Conservation (phyloP, 2,113 vertebrate genomes). For the Megaleporinus macrocephalus region DNA sequence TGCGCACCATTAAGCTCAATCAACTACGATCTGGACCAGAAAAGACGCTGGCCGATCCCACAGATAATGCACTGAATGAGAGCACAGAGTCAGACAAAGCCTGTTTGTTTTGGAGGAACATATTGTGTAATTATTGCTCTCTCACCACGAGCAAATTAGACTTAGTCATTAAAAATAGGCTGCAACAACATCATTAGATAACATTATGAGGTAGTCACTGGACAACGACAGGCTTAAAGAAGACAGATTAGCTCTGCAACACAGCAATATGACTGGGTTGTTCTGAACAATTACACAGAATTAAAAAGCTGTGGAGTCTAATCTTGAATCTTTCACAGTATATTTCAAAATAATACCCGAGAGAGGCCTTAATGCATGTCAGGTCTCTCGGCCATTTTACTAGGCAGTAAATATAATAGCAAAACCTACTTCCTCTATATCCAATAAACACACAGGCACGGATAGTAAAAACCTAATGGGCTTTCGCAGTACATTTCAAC, state of each 20-base stretch:
- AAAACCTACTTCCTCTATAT: background rate
- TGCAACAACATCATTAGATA: slow-evolving; percentile 19
- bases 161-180: slow-evolving; percentile 10
- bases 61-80: background rate
- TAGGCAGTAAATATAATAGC: background rate
- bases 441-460: background rate
- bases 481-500: background rate
- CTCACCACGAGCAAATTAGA: background rate
- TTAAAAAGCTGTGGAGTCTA: no score
- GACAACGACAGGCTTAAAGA: background rate
- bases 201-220: background rate
- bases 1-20: slow-evolving; percentile 25
- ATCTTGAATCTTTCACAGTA: background rate
- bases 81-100: background rate
- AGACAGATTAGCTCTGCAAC: background rate
- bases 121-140: background rate
- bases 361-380: background rate
- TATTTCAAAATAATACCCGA: background rate
- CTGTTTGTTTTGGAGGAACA: background rate
- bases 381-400: background rate
- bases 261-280: background rate
- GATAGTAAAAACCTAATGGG: background rate
- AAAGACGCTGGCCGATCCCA: background rate
- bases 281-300: no score
- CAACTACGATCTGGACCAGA: background rate